A percentile compares a stretch with the other conserved stretches of the same genome.
These are phyloP conservation scores for Platichthys stellatus DNA, from an alignment of 2,113 vertebrate species.

Conservation along the genomic window DNA sequence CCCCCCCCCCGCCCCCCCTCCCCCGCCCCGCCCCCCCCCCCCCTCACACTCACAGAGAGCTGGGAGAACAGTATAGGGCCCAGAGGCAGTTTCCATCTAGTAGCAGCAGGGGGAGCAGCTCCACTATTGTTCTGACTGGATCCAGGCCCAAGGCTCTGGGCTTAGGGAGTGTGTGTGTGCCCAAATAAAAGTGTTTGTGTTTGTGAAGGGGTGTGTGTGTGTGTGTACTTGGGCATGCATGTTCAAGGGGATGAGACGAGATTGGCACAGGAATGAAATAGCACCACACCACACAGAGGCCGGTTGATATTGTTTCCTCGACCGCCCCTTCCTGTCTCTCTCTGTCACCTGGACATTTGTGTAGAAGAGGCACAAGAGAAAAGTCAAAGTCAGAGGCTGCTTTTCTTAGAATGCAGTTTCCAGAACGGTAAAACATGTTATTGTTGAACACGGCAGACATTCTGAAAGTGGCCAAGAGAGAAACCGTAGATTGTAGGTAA, in stretches of 20 bases:
- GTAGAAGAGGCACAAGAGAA: background rate
- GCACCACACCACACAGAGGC: background rate
- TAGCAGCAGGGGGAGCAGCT: constrained; percentile 95
- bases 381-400: background rate
- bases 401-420: constrained; percentile 8
- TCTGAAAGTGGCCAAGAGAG: background rate
- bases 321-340: background rate
- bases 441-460: background rate
- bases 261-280: constrained; percentile 19
- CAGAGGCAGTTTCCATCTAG: constrained; percentile 80
- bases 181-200: background rate
- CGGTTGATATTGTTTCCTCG: background rate
- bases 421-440: background rate
- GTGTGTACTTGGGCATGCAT: constrained; percentile 4
- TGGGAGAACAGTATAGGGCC: constrained; percentile 25
- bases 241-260: constrained; percentile 8
- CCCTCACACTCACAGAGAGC: constrained; percentile 22
- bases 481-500: background rate
- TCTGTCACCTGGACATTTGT: background rate
- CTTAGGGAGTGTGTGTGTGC: constrained; percentile 15
- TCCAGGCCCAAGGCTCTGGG: constrained; percentile 53
- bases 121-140: constrained; percentile 87
- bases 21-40: too few species aligned
- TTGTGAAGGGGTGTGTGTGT: too few species aligned
- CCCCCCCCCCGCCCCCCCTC: too few species aligned